Base-by-base conservation (phyloP, 2,113 vertebrate species). In the Naja naja region DNA sequence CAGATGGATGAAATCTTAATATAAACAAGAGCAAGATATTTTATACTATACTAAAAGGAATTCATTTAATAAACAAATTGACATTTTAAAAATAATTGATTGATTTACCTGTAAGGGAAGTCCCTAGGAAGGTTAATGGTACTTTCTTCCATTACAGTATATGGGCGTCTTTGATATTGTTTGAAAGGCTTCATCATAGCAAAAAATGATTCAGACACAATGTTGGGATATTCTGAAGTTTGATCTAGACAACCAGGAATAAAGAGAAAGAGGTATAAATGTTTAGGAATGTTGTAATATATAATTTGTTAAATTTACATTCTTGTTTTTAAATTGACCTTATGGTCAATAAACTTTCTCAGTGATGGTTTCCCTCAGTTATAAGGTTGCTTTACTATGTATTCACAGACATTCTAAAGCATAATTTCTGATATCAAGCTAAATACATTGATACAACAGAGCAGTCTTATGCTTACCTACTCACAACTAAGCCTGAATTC, bases 91-190 rank as follows among this genome's bases (percentile, higher is more conserved):
- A 39, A 5, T 23, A n/a, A 43, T 87, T 16, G 45, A 81, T 91
- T 60, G 60, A 39, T 93, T 81, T 53, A 92, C 91, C 93, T 93
- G 91, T 52, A 88, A 18, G 91, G 89, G 10, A 90, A 94, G 16
- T 91, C 43, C 34, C 85, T 85, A 22, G 85, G 89, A 53, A 81
- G n/a, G 3, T 4, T 30, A 91, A 94, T 90, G 12, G 49, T 60
- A 34, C 39, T 54, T 22, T 95, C 74, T 43, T 5, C n/a, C 43
- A 89, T 87, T 60, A 86, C 54, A 10, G 3, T 0, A 20, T 0
- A 0, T 0, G 22, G 30, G 25, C 85, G 69, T 47, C 54, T 53
- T 43, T 0, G 0, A n/a, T 30, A 2, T 60, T 87, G 45, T 85
- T 23, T 69, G 87, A 27, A 90, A 49, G 91, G 89, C 87, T 90